Evolutionary conservation across 2,113 vertebrate genomes (phyloP).

Genomic region (Astur gentilis): DNA sequence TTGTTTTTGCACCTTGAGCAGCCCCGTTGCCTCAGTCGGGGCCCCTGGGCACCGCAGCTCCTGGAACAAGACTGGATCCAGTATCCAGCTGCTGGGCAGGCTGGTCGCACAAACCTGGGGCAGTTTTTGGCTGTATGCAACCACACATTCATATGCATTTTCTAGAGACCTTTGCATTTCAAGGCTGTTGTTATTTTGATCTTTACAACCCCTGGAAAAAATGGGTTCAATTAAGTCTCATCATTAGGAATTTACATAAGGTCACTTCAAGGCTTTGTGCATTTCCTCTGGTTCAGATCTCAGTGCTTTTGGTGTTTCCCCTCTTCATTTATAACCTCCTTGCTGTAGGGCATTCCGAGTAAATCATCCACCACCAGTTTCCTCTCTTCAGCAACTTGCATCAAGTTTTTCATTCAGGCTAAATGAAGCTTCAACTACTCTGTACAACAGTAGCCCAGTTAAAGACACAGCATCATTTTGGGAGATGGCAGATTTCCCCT

Average conservation of each 20-base stretch:
- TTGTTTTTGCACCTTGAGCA: neutral
- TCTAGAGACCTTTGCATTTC: conserved; percentile 7
- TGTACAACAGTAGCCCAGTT: neutral
- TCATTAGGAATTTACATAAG: conserved; percentile 56
- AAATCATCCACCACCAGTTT: conserved; percentile 60
- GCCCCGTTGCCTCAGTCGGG: accelerated
- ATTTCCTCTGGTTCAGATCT: conserved; percentile 46
- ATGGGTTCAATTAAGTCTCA: conserved; percentile 5
- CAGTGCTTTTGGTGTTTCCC: conserved; percentile 20
- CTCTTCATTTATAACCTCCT: neutral
- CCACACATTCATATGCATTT: neutral
- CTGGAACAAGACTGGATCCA: accelerated
- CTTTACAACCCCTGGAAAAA: conserved; percentile 30
- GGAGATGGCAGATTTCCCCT: neutral
- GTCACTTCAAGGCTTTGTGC: conserved; percentile 23
- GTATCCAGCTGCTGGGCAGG: neutral
- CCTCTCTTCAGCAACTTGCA: conserved; percentile 26
- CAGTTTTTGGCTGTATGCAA: neutral
- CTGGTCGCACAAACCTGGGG: neutral
- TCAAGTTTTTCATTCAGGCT: conserved; percentile 17
- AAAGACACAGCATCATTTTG: neutral
- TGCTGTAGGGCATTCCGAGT: conserved; percentile 49
- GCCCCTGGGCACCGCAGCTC: neutral
- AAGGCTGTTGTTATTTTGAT: conserved; percentile 43
- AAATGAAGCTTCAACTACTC: conserved; percentile 31